Conservation (phyloP, 2,888 invertebrate species). For the Plagodis dolabraria region DNA sequence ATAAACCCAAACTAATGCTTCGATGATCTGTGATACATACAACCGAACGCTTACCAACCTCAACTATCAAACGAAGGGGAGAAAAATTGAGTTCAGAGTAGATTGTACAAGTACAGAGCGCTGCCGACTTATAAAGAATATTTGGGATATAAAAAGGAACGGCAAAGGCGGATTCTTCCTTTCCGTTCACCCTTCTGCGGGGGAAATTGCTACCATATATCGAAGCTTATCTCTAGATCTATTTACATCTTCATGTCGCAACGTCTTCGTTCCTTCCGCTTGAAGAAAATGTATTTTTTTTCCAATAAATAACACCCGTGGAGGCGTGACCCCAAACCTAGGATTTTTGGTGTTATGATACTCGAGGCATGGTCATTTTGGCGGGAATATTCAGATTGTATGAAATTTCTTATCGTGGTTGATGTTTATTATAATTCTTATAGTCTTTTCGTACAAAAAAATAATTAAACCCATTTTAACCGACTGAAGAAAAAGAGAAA, state of each 20-base stretch:
- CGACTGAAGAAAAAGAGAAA: too few relatives aligned
- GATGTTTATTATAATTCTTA: too few relatives aligned
- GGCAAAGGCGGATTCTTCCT: slow-evolving; percentile 57
- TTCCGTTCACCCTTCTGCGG: slow-evolving; percentile 68
- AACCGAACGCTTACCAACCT: slow-evolving; percentile 3
- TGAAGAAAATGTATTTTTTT: slow-evolving; percentile 27
- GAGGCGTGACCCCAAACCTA: slow-evolving; percentile 38
- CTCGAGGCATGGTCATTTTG: slow-evolving; percentile 3
- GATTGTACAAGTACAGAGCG: slow-evolving; percentile 3
- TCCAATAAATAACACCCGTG: slow-evolving; percentile 22
- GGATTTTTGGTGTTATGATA: slow-evolving; percentile 37
- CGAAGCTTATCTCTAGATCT: slow-evolving; percentile 74
- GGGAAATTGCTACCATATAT: slow-evolving; percentile 79
- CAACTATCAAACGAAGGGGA: slow-evolving; percentile 4
- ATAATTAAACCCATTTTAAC: too few relatives aligned
- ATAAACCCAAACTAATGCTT: too few relatives aligned
- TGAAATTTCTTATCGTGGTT: too few relatives aligned
- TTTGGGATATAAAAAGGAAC: slow-evolving; percentile 62
- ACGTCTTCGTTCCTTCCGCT: slow-evolving; percentile 52
- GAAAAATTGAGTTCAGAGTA: not conserved
- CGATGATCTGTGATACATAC: too few relatives aligned
- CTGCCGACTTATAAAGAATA: slow-evolving; percentile 43
- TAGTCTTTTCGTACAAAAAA: too few relatives aligned
- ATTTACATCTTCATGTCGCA: slow-evolving; percentile 67
- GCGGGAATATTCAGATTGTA: slow-evolving; percentile 6